Percentiles rank a stretch among this genome's conserved stretches.
phyloP scores from a whole-genome alignment of 2,888 invertebrate genomes.

The Callinectes sapidus region DNA sequence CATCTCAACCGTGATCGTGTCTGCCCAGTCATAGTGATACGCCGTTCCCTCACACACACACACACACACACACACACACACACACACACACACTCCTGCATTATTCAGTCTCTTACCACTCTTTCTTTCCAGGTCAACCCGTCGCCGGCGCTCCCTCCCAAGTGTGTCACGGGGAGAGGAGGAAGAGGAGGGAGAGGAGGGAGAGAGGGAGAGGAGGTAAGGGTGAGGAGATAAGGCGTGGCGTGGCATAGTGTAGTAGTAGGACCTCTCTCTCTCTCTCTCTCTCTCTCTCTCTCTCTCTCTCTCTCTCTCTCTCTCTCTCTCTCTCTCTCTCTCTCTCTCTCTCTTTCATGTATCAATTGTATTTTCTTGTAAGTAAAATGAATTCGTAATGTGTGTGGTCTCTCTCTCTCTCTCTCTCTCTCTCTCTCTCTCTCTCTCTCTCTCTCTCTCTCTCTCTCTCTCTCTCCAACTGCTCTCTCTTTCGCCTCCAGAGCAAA shows the following conservation, averaged over 20 bases:
- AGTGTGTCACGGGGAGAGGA: neutral
- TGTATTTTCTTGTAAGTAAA: no score
- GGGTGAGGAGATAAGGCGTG: neutral
- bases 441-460: neutral
- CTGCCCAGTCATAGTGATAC: neutral
- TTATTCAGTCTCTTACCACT: neutral
- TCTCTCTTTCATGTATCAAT: neutral
- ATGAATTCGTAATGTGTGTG: no score
- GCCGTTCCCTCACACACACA: neutral
- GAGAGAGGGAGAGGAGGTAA: neutral
- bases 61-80: neutral
- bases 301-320: conserved; percentile 16
- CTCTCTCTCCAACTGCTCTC: neutral
- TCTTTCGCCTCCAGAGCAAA: conserved; percentile 18
- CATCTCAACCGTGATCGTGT: neutral
- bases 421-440: conserved; percentile 12
- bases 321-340: neutral
- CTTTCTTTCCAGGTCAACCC: conserved; percentile 22
- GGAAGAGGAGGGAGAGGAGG: neutral
- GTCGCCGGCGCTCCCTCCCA: neutral
- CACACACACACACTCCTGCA: neutral
- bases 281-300: conserved; percentile 17
- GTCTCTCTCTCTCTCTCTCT: neutral
- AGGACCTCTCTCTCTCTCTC: neutral
- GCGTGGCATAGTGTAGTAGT: neutral